phyloP scores from a whole-genome alignment of 2,888 invertebrate genomes.

The Oegoconia quadripuncta region DNA sequence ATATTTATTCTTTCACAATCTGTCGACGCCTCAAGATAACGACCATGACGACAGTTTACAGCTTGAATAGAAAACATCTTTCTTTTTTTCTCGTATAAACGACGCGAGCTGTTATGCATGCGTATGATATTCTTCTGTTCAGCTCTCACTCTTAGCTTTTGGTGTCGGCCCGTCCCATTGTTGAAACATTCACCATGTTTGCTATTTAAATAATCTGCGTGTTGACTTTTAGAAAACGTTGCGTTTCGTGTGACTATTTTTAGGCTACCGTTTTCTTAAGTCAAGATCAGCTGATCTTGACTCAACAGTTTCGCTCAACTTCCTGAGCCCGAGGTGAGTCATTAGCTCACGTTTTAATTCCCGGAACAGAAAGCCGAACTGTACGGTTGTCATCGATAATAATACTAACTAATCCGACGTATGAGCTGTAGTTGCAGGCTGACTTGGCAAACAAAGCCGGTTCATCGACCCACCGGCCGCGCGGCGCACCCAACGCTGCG shows the following conservation, averaged over 20 bases:
- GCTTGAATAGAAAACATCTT: neutral
- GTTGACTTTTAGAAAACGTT: conserved; percentile 6
- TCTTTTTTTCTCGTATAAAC: conserved; percentile 26
- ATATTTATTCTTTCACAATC: too few species aligned
- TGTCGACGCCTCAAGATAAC: conserved; percentile 6
- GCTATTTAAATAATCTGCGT: conserved; percentile 25
- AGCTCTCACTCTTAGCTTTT: too few species aligned
- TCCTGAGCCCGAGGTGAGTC: too few species aligned
- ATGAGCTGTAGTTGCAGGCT: conserved; percentile 39
- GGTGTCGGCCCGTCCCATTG: conserved; percentile 41
- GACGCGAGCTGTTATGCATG: conserved; percentile 35
- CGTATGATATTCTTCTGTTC: too few species aligned
- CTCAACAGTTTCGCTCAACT: too few species aligned
- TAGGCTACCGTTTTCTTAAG: too few species aligned
- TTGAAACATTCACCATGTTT: conserved; percentile 41
- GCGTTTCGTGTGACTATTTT: too few species aligned
- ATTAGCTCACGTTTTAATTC: neutral
- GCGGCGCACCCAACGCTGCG: conserved; percentile 59
- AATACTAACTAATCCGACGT: conserved; percentile 52
- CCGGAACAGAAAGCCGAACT: conserved; percentile 12
- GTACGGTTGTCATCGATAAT: conserved; percentile 55
- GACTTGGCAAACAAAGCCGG: conserved; percentile 78
- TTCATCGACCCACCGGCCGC: conserved; percentile 71
- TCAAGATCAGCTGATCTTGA: too few species aligned
- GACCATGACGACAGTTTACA: neutral